Evolutionary conservation across 2,797 vertebrate species (phyloP).

Genomic region (Siniperca undulata): DNA sequence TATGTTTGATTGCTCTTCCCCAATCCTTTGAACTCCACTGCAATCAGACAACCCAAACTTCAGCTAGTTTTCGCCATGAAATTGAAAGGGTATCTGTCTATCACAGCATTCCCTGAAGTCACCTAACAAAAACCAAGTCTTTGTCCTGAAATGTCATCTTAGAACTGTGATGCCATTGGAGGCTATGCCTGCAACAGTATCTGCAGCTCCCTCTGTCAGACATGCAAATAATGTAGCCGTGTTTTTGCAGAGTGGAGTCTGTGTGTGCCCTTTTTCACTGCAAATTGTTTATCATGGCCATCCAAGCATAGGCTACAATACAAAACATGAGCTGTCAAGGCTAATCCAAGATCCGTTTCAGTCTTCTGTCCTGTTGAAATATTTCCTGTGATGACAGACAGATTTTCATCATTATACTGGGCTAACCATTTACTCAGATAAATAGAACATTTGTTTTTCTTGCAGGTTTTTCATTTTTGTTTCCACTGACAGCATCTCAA

Average conservation of each 20-base stretch:
- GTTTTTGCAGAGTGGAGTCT: neutral
- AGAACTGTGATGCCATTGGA: slow-evolving; percentile 5
- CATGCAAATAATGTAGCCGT: slow-evolving; percentile 3
- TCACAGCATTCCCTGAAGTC: slow-evolving; percentile 65
- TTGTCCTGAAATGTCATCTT: slow-evolving; percentile 50
- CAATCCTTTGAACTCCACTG: slow-evolving; percentile 75
- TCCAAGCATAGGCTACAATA: neutral
- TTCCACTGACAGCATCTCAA: slow-evolving; percentile 1
- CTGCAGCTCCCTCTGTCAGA: slow-evolving; percentile 9
- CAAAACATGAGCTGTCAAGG: slow-evolving; percentile 15
- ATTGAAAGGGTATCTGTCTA: slow-evolving; percentile 75
- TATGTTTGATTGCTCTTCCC: slow-evolving; percentile 64
- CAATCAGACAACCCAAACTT: slow-evolving; percentile 69
- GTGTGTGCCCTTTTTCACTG: neutral
- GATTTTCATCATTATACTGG: slow-evolving; percentile 11
- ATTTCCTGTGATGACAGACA: neutral
- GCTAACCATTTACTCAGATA: slow-evolving; percentile 8
- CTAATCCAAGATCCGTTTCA: slow-evolving; percentile 16
- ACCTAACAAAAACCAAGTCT: slow-evolving; percentile 32
- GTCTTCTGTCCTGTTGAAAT: slow-evolving; percentile 2
- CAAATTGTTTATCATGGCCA: slow-evolving; percentile 8
- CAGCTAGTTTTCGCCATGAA: slow-evolving; percentile 52
- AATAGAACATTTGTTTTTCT: slow-evolving; percentile 1
- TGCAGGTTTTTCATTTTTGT: neutral
- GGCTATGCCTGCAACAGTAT: neutral